phyloP scores from a whole-genome alignment of 2,797 vertebrate species.

The Tragopan temminckii region DNA sequence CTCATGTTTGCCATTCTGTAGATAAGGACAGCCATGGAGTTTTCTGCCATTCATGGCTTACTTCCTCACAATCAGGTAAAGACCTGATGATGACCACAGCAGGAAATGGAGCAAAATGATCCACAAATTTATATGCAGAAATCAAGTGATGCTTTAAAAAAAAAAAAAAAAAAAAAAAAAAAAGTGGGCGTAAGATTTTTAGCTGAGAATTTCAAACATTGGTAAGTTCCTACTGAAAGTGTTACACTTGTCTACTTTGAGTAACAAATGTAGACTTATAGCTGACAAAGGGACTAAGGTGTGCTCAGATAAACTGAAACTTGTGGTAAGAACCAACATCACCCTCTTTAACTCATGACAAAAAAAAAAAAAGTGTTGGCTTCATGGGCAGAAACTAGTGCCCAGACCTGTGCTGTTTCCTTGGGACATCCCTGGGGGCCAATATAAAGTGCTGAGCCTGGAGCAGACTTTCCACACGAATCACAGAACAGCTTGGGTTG shows the following conservation, averaged over 20 bases:
- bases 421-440: no score
- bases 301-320: not conserved
- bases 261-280: not conserved
- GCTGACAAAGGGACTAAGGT: not conserved
- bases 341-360: fast-evolving
- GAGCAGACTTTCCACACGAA: not conserved
- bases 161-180: not conserved
- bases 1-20: conserved; percentile 77
- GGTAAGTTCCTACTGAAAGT: not conserved
- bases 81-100: conserved; percentile 83
- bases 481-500: not conserved
- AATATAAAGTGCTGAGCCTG: not conserved
- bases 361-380: not conserved
- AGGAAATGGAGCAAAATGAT: conserved; percentile 83
- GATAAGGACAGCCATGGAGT: conserved; percentile 86
- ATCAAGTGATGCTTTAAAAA: conserved; percentile 23
- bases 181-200: conserved; percentile 3
- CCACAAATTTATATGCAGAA: conserved; percentile 88
- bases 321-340: not conserved
- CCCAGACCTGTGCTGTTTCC: not conserved
- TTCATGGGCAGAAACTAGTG: not conserved
- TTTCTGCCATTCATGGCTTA: conserved; percentile 87
- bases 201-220: conserved; percentile 44
- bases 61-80: conserved; percentile 84
- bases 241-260: not conserved